A percentile compares a stretch with the other conserved stretches of the same genome.
These are phyloP conservation scores for Alsophila aescularia DNA, from an alignment of 2,888 invertebrate genomes.

Conservation along the genomic window DNA sequence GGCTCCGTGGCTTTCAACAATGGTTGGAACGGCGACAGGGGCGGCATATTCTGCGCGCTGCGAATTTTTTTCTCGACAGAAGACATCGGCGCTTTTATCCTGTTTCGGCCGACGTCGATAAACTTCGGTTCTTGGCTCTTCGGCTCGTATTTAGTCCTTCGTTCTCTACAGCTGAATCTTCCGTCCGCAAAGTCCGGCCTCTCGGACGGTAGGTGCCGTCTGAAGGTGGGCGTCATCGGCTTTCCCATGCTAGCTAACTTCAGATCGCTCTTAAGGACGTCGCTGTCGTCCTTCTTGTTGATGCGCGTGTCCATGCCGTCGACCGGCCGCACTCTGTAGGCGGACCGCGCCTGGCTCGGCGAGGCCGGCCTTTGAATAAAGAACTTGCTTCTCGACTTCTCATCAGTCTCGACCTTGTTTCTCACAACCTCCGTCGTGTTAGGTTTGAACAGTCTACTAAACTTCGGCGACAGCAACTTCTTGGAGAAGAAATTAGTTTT, in stretches of 20 bases:
- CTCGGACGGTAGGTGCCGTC: slow-evolving; percentile 60
- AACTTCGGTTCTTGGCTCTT: slow-evolving; percentile 52
- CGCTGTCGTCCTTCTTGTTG: slow-evolving; percentile 41
- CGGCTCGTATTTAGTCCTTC: slow-evolving; percentile 50
- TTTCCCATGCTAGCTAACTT: slow-evolving; percentile 74
- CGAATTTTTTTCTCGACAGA: slow-evolving; percentile 34
- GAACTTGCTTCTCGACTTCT: slow-evolving; percentile 74
- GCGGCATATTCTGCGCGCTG: slow-evolving; percentile 9
- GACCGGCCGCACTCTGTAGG: slow-evolving; percentile 63
- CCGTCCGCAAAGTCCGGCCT: slow-evolving; percentile 66
- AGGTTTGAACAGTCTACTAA: slow-evolving; percentile 72
- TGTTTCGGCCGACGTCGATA: slow-evolving; percentile 60
- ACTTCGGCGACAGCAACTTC: slow-evolving; percentile 73
- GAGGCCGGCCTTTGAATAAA: slow-evolving; percentile 70
- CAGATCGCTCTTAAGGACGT: slow-evolving; percentile 67
- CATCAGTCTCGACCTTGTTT: slow-evolving; percentile 57
- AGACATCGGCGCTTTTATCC: slow-evolving; percentile 56
- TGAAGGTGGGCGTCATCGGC: slow-evolving; percentile 78
- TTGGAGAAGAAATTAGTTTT: slow-evolving; percentile 69
- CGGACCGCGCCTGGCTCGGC: slow-evolving; percentile 53
- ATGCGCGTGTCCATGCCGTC: slow-evolving; percentile 19
- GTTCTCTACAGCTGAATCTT: slow-evolving; percentile 71
- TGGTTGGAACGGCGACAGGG: background rate
- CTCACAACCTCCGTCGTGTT: slow-evolving; percentile 58
- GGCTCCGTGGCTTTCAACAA: background rate